Conservation (phyloP, 2,797 vertebrate species). For the Rhinella marina region DNA sequence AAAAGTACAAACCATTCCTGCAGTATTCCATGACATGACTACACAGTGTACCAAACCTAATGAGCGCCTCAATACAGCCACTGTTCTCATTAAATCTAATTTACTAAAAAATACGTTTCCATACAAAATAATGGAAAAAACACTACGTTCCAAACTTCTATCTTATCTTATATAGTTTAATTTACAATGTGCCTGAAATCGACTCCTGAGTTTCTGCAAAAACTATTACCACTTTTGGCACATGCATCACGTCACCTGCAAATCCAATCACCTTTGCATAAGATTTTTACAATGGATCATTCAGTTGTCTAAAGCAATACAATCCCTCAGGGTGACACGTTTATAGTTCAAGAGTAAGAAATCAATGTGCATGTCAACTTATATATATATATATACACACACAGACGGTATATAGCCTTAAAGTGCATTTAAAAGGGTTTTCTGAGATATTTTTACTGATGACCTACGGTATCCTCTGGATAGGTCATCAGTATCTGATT, state of each 20-base stretch:
- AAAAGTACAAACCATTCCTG: conserved; percentile 33
- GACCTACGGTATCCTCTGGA: no score
- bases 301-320: conserved; percentile 37
- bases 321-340: conserved; percentile 25
- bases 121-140: conserved; percentile 7
- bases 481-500: no score
- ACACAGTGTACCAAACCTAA: background rate
- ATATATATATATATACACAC: background rate
- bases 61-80: conserved; percentile 17
- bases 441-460: no score
- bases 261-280: conserved; percentile 67
- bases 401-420: no score
- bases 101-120: conserved; percentile 43
- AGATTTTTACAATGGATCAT: conserved; percentile 63
- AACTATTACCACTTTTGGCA: conserved; percentile 67
- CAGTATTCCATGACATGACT: conserved; percentile 1
- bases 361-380: conserved; percentile 60
- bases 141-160: conserved; percentile 16
- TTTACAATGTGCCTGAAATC: conserved; percentile 56
- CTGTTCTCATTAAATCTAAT: conserved; percentile 28
- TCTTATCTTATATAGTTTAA: conserved; percentile 63
- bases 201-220: conserved; percentile 63
- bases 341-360: conserved; percentile 68
- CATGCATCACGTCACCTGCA: conserved; percentile 63
- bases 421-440: no score